phyloP scores from a whole-genome alignment of 1,140 invertebrate genomes.

The Armadillidium nasatum region DNA sequence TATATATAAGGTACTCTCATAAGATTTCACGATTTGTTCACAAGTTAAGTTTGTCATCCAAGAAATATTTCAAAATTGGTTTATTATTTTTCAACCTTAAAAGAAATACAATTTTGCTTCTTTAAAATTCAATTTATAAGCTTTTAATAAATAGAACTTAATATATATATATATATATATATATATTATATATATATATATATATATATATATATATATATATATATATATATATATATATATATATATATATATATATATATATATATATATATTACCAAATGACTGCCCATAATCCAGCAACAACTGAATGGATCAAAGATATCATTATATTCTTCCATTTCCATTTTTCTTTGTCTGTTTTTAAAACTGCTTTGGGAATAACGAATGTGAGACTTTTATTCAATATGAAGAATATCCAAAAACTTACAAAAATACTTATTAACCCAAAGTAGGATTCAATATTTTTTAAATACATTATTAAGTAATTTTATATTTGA shows the following conservation, averaged over 20 bases:
- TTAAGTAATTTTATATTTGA: too few species aligned
- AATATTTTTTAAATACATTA: too few species aligned
- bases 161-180: not conserved
- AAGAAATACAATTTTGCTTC: not conserved
- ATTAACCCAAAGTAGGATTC: too few species aligned
- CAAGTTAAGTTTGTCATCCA: too few species aligned
- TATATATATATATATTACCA: too few species aligned
- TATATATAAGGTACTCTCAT: too few species aligned
- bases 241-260: not conserved
- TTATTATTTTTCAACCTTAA: not conserved
- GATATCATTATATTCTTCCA: slow-evolving; percentile 24
- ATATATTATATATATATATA: not conserved
- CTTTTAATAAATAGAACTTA: not conserved
- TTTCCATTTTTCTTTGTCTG: slow-evolving; percentile 18
- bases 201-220: not conserved
- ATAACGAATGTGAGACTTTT: too few species aligned
- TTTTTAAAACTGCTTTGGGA: not conserved
- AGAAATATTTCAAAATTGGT: too few species aligned
- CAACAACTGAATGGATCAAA: slow-evolving; percentile 21
- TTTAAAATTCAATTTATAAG: not conserved
- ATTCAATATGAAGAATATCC: too few species aligned
- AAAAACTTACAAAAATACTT: too few species aligned
- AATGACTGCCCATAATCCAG: slow-evolving; percentile 18
- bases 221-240: not conserved
- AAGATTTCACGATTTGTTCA: too few species aligned